These are phyloP conservation scores for Melanocharis versteri DNA, from an alignment of 2,113 vertebrate genomes.

Conservation along the genomic window DNA sequence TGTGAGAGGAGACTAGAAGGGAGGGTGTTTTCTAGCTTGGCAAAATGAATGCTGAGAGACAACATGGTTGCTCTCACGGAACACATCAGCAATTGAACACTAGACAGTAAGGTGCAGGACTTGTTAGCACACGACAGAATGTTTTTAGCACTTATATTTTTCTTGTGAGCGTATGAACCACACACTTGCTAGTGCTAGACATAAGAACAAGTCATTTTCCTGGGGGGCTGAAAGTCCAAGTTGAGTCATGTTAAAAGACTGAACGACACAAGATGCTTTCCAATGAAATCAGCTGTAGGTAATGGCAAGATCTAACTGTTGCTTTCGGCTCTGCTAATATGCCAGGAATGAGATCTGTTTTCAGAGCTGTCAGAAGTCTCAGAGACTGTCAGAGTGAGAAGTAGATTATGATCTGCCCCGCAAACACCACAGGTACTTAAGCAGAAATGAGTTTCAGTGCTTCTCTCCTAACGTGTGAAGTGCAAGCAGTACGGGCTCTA, in stretches of 20 bases:
- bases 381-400: constrained; percentile 4
- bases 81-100: not conserved
- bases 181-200: not conserved
- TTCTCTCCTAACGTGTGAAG: not conserved
- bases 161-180: not conserved
- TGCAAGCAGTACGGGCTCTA: not conserved
- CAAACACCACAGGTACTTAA: not conserved
- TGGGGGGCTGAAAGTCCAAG: not conserved
- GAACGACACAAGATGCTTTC: not conserved
- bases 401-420: not conserved
- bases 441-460: not conserved
- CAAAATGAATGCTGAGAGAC: not conserved
- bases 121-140: not conserved
- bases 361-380: constrained; percentile 19
- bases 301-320: not conserved
- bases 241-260: not conserved
- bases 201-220: not conserved
- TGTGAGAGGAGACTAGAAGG: not conserved
- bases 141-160: not conserved
- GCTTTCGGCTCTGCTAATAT: not conserved
- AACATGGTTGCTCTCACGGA: not conserved
- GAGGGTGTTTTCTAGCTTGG: not conserved
- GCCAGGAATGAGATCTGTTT: not conserved
- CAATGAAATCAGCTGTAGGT: not conserved
- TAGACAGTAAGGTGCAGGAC: not conserved